phyloP scores from a whole-genome alignment of 1,140 invertebrate species.

The Rhyzopertha dominica region DNA sequence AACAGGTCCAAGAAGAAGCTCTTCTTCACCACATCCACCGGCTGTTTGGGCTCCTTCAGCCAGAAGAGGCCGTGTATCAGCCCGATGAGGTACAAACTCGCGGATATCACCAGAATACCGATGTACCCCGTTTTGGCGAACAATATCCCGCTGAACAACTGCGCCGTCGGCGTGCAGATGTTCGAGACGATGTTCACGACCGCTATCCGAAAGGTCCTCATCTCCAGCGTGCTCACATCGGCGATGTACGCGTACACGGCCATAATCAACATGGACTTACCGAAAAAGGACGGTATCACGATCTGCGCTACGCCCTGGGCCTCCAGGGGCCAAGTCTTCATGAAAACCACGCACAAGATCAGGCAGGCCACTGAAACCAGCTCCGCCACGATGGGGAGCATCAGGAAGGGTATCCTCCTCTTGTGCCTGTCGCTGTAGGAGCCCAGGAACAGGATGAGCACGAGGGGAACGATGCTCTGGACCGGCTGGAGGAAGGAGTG shows the following conservation, averaged over 20 bases:
- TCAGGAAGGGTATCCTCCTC: slow-evolving; percentile 57
- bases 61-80: slow-evolving; percentile 37
- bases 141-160: slow-evolving; percentile 36
- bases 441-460: slow-evolving; percentile 59
- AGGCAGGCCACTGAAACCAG: slow-evolving; percentile 48
- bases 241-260: slow-evolving; percentile 56
- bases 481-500: slow-evolving; percentile 42
- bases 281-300: slow-evolving; percentile 51
- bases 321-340: slow-evolving; percentile 50
- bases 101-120: slow-evolving; percentile 31
- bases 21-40: slow-evolving; percentile 20
- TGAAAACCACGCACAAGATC: slow-evolving; percentile 51
- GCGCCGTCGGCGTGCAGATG: slow-evolving; percentile 23
- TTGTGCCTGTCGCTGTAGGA: slow-evolving; percentile 61
- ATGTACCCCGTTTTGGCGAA: slow-evolving; percentile 35
- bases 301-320: slow-evolving; percentile 51
- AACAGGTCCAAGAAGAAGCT: slow-evolving; percentile 36
- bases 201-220: slow-evolving; percentile 52
- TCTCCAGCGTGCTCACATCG: slow-evolving; percentile 51
- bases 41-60: slow-evolving; percentile 36
- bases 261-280: slow-evolving; percentile 51
- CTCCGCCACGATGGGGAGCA: slow-evolving; percentile 57
- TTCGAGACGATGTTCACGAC: slow-evolving; percentile 52
- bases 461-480: slow-evolving; percentile 47
- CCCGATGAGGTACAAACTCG: slow-evolving; percentile 25